phyloP scores from a whole-genome alignment of 2,113 vertebrate genomes.

The Cinclus mexicanus region DNA sequence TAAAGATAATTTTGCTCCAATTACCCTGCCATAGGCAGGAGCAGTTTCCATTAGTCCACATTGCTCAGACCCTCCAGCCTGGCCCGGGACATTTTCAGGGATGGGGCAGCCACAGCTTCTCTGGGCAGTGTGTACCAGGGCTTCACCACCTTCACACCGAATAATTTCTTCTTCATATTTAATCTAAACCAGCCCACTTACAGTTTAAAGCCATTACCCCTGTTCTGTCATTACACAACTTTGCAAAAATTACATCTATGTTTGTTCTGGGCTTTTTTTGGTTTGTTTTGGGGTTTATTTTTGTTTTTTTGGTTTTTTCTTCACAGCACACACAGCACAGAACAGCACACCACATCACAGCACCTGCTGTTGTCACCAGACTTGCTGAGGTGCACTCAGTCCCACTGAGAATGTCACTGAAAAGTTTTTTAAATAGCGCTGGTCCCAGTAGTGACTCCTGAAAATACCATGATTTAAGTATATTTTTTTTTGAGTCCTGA shows the following conservation, averaged over 20 bases:
- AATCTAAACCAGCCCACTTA: too few species aligned
- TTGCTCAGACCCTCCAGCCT: not conserved
- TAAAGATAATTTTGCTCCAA: not conserved
- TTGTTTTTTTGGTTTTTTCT: too few species aligned
- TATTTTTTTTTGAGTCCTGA: not conserved
- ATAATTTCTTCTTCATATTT: too few species aligned
- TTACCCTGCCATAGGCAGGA: not conserved
- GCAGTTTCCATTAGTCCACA: not conserved
- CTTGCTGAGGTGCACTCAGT: not conserved
- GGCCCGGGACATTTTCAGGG: too few species aligned
- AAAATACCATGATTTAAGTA: not conserved
- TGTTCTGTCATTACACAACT: too few species aligned
- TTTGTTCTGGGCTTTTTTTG: too few species aligned
- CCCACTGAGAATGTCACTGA: not conserved
- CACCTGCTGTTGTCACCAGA: not conserved
- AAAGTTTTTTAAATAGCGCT: fast-evolving
- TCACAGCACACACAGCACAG: not conserved
- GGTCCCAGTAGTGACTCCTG: not conserved
- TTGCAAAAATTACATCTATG: not conserved
- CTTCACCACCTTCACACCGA: too few species aligned
- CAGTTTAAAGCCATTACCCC: too few species aligned
- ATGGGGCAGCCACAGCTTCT: too few species aligned
- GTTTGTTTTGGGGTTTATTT: too few species aligned
- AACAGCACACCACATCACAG: not conserved
- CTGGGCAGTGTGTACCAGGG: too few species aligned